phyloP scores from a whole-genome alignment of 1,140 invertebrate species.

The Pinna nobilis region DNA sequence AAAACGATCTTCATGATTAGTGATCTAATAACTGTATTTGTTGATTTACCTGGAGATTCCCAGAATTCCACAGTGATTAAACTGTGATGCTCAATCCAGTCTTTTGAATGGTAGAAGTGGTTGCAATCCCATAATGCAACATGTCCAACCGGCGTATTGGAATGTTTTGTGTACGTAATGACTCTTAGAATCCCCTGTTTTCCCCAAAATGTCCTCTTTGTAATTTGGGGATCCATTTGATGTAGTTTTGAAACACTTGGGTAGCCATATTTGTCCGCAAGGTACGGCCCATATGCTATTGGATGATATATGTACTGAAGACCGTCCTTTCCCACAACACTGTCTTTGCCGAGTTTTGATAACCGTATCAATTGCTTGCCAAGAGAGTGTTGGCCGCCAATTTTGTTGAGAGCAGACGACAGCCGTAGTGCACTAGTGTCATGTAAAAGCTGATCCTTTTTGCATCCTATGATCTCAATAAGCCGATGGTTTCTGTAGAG shows the following conservation, averaged over 20 bases:
- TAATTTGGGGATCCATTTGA: constrained; percentile 56
- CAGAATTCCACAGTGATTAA: constrained; percentile 72
- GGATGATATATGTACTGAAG: constrained; percentile 69
- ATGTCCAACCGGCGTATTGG: constrained; percentile 66
- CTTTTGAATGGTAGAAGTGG: constrained; percentile 66
- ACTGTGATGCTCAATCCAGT: constrained; percentile 64
- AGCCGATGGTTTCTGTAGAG: constrained; percentile 60
- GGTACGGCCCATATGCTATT: constrained; percentile 69
- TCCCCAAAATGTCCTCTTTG: constrained; percentile 65
- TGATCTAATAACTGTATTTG: not conserved
- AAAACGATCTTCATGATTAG: not conserved
- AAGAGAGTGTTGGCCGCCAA: constrained; percentile 65
- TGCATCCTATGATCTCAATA: constrained; percentile 50
- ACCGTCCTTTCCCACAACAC: constrained; percentile 59
- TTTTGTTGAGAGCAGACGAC: constrained; percentile 66
- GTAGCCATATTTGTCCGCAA: constrained; percentile 71
- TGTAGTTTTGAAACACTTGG: constrained; percentile 67
- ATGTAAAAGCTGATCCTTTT: constrained; percentile 53
- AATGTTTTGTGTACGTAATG: constrained; percentile 65
- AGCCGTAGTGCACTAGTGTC: constrained; percentile 69
- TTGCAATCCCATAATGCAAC: constrained; percentile 72
- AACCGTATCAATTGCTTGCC: constrained; percentile 59
- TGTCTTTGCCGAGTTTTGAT: constrained; percentile 66
- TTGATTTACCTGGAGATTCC: constrained; percentile 68
- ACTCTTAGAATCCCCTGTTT: constrained; percentile 69